Conservation (phyloP, 2,888 invertebrate genomes). For the Graphium colonna region DNA sequence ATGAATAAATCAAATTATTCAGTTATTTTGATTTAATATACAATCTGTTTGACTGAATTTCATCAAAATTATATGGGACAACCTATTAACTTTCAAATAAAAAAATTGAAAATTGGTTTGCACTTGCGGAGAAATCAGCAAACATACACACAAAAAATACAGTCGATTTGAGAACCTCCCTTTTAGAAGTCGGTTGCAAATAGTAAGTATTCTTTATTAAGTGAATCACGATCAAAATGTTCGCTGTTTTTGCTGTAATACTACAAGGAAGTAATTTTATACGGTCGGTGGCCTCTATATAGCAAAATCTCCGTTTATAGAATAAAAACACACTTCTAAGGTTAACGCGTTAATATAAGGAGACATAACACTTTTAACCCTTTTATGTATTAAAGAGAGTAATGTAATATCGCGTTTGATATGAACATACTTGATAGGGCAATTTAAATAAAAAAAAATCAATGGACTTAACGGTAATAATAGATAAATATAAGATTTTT, state of each 20-base stretch:
- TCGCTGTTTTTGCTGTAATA: not conserved
- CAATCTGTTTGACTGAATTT: no score
- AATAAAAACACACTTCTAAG: constrained; percentile 52
- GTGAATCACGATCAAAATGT: not conserved
- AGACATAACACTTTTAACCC: constrained; percentile 33
- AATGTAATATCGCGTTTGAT: not conserved
- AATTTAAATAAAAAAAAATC: not conserved
- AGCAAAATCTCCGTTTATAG: constrained; percentile 45
- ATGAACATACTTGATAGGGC: not conserved
- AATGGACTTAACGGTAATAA: not conserved
- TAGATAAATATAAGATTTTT: not conserved
- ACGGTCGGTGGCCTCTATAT: constrained; percentile 45
- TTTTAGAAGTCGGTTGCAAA: no score
- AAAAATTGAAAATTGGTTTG: no score
- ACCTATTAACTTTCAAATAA: no score
- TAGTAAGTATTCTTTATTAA: no score
- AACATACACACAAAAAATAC: no score
- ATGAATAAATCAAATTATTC: no score
- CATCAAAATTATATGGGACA: no score
- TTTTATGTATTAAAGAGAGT: no score
- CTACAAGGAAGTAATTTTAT: constrained; percentile 41
- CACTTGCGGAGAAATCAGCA: no score
- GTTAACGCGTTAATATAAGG: constrained; percentile 45
- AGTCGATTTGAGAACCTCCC: no score
- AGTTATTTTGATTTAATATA: no score